Base-by-base conservation (phyloP, 2,797 vertebrate genomes). In the Thunnus albacares region DNA sequence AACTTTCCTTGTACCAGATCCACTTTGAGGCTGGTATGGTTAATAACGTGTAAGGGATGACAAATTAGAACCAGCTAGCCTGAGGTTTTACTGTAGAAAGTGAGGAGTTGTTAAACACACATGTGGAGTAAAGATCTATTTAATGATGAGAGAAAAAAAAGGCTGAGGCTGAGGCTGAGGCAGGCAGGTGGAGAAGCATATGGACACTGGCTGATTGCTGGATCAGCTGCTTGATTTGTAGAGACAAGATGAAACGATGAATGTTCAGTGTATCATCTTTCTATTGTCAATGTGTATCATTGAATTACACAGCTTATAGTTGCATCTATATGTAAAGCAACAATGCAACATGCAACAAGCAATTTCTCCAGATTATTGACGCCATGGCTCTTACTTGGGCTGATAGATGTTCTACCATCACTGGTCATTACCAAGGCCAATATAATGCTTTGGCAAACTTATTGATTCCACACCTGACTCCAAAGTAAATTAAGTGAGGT, bases 21-120 rank as follows among this genome's bases (percentile, higher is more conserved):
- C 67, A 74, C 72, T 81, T 66, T 73, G 76, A 77, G 81, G 47
- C 62, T 83, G 64, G 62, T 65, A 71, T 67, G 69, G 79, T 87
- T 85, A 90, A 89, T 86, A 72, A 83, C 49, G 41, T 77, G 49
- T 68, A 69, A 62, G 71, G 60, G 68, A 86, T 53, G 58, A 86
- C 81, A 92, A 91, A 93, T 93, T 90, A 87, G 77, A 95, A 90
- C 77, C 93, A 93, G 88, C 85, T 69, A 87, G 28, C 69, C 75
- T 85, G 79, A 77, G 87, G 88, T 86, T 85, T 89, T 52, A 56
- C 62, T 59, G 45, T 30, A 71, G 57, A 87, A 80, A 60, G 61
- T 57, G 57, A 33, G 65, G 69, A 68, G 74, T 75, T 45, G 60
- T 77, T 75, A 64, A 72, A 80, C 28, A 24, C 89, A 90, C 78